Base-by-base conservation (phyloP, 1,140 invertebrate species). In the Zaprionus gabonicus region DNA sequence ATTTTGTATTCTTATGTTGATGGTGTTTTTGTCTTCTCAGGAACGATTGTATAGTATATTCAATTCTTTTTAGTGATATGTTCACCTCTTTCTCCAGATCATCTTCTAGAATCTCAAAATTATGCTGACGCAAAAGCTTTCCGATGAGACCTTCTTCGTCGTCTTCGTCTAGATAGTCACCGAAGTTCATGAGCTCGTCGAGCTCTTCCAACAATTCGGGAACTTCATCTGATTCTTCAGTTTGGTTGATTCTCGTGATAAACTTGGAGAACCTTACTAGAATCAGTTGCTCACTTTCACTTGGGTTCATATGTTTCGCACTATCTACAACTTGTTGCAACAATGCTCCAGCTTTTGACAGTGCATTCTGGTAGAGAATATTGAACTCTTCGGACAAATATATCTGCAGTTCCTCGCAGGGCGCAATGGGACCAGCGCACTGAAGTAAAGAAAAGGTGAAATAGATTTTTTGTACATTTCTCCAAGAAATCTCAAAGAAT, bases 241-340 rank as follows among this genome's bases (percentile, higher is more conserved):
- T 38, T 34, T 62, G 28, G 6, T 68, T 65, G 3, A 57, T 28
- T 3, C 38, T 9, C 0, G 53, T 51, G 20, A 82, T 34, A 3
- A 83, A 63, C 0, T 66, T 17, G 25, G 41, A 23, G 23, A 76
- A 55, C 12, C 23, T 53, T 0, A 53, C 59, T 9, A 83, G 28
- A 9, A 44, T 15, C 7, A 13, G 4, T 20, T 41, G 56, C n/a
- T 82, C 57, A 6, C n/a, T 28, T 5, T 78, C 41, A 20, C 20
- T 34, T 1, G 60, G 68, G 17, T 65, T 23, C 20, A 79, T 17
- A 2, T 20, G 15, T 15, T 69, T 53, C 0, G 81, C 81, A 49
- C 76, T 64, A 17, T 79, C 65, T 9, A 82, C 15, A 1, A 82
- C 55, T 1, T 68, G 41, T 51, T 82, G 76, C 12, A 82, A 15